Base-by-base conservation (phyloP, 2,888 invertebrate species). In the Anarsia innoxiella region DNA sequence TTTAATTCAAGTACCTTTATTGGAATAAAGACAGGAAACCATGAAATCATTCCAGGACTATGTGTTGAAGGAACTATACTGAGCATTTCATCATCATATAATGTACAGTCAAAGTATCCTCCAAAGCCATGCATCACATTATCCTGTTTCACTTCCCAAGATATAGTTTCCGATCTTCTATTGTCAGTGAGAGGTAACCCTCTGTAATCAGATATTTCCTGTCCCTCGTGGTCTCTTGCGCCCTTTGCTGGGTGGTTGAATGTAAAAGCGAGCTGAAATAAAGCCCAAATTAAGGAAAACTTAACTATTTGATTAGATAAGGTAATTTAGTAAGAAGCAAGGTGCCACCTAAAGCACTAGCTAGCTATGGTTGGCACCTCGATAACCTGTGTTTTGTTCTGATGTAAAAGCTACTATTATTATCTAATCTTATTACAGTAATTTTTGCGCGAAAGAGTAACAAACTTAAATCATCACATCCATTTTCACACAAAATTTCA, bases 11-110 rank as follows among this genome's bases (percentile, higher is more conserved):
- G n/a, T 79, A 93, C 94, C 78, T 88, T 87, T 30, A 96, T 88
- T 5, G 99, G 98, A 65, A 99, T 96, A 56, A 93, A 93, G 47
- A 97, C 94, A 3, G 99, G 97, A 71, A 99, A 99, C 99, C 99
- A 99, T 44, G 96, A 96, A 59, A 96, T 93, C 96, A 99, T 96
- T 51, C 94, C 95, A 1, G 88, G 87, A 12, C 97, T 95, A 67
- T 96, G 94, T 1, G 94, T 94, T 30, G 89, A 87, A 1, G 99
- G 98, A 55, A 93, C 90, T 58, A 96, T 98, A 70, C 98, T 98
- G 31, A 99, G 83, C 53, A 80, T 89, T 38, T 97, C 89, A 57
- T 94, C 90, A 44, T 92, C 93, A 73, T 94, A 98, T 10, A 99
- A 86, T 12, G 89, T 82, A 26, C 96, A 91, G 62, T 97, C 94